phyloP scores from a whole-genome alignment of 2,797 vertebrate genomes.

The Poeciliopsis infans region DNA sequence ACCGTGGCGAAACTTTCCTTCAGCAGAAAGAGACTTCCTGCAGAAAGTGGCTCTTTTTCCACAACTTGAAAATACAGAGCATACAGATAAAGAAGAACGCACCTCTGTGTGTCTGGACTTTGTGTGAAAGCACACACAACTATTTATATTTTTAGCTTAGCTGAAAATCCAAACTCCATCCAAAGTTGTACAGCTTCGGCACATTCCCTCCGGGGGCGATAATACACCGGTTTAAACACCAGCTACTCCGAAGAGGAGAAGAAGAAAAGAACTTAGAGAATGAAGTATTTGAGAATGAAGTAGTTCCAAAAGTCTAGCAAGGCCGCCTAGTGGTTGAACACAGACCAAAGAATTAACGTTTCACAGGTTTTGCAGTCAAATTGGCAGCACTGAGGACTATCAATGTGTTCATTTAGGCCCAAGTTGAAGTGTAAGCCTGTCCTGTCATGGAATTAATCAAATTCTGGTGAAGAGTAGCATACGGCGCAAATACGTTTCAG shows the following conservation, averaged over 20 bases:
- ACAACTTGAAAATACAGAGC: background rate
- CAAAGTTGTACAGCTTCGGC: background rate
- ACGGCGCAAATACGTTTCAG: background rate
- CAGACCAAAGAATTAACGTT: background rate
- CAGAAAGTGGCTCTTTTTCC: background rate
- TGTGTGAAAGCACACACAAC: background rate
- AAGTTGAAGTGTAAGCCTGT: background rate
- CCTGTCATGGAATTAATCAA: background rate
- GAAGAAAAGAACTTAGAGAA: background rate
- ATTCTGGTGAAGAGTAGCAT: background rate
- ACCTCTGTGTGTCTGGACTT: background rate
- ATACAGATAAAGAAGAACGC: background rate
- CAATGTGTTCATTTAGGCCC: background rate
- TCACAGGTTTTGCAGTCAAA: background rate
- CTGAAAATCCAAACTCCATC: background rate
- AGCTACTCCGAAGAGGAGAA: background rate
- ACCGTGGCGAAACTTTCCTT: background rate
- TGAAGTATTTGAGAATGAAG: background rate
- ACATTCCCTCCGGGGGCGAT: background rate
- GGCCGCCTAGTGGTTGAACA: background rate
- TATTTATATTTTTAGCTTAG: background rate
- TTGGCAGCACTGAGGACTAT: background rate
- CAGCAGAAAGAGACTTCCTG: background rate
- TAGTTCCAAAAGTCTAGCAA: background rate
- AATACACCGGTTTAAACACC: background rate